Base-by-base conservation (phyloP, 53 echinoderm and acorn worm species). In the Hippasteria phrygiana region DNA sequence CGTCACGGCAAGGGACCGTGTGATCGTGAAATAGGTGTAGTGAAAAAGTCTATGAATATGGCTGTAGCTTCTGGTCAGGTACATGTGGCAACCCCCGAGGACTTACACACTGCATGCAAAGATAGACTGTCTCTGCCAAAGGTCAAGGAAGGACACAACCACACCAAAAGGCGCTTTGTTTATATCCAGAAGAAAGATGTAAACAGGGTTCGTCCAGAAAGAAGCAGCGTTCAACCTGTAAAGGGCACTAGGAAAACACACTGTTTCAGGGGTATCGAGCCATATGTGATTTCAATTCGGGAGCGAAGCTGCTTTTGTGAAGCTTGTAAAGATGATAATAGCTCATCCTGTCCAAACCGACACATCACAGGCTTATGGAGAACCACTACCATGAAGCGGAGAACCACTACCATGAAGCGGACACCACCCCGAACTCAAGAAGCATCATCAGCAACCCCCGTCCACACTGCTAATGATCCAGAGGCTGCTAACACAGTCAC, bases 1-100 rank as follows among this genome's bases (percentile, higher is more conserved):
- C 55, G 91, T 6, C 92, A 94, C 89, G 92, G 91, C 17, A 92
- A 89, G 66, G 89, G 89, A 16, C 89, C 89, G 0, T 91, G 89
- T 66, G 92, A 88, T 35, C 33, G 83, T 0, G 91, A 94, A 63
- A 84, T 83, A 31, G 91, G 91, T 28, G 94, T 94, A 0, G 24
- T 94, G 43, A 94, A 91, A 34, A 93, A 75, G 34, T 1, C 47
- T 0, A 29, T 46, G 13, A 90, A 55, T 26, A 40, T 81, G 24
- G 46, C 43, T 37, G 83, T 75, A 48, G 62, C 80, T 81, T 53
- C 90, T 13, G 39, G 72, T 24, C 82, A 90, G 39, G 90, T 72
- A 7, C 14, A 80, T 27, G 43, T 82, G 8, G 32, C 55, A 45
- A 90, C 37, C 1, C 39, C 81, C 12, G 1, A 13, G 4, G 81